Base-by-base conservation (phyloP, 2,113 vertebrate genomes). In the Cochlearius cochlearius region DNA sequence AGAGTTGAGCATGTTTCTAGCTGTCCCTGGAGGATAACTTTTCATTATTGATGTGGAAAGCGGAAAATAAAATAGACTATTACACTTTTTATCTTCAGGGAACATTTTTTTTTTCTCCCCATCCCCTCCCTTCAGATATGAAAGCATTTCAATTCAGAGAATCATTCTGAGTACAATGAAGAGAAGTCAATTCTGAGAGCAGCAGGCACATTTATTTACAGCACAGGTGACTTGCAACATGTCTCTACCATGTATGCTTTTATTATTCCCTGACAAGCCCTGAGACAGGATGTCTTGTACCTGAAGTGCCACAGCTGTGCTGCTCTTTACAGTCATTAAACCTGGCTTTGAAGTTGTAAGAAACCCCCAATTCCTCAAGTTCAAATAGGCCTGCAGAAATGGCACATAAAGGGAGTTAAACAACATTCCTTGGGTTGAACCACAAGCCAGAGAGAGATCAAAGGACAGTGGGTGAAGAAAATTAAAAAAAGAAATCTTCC, bases 41-140 rank as follows among this genome's bases (percentile, higher is more conserved):
- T 91, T 96, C 90, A 67, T 94, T 92, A 95, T 21, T 94, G 96
- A 97, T 95, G 96, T 96, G 90, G 84, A 86, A 97, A 96, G 94
- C 52, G 74, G 96, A 91, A 96, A 97, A 96, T 86, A 95, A 96
- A 97, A 96, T 38, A 84, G 75, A 45, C 25, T 64, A 88, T 90
- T 96, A 95, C 49, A 27, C 77, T 93, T 95, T 96, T 93, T 90
- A 90, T 95, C 93, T 96, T 93, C 78, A 50, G 96, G 95, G 96
- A 91, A 32, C 5, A 3, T 55, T 75, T 91, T 63, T 43, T 26
- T 26, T 69, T 75, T 52, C 38, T 68, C 29, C 53, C 27, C 64
- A 15, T 56, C 52, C 73, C 83, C 52, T 73, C 86, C 83, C 84
- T 82, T 88, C 69, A 88, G 87, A 74, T 90, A 34, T 38, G 94